Evolutionary conservation across 2,888 invertebrate species (phyloP), one percentile per base, ranked within the genome.

Genomic region (Steromphala cineraria): DNA sequence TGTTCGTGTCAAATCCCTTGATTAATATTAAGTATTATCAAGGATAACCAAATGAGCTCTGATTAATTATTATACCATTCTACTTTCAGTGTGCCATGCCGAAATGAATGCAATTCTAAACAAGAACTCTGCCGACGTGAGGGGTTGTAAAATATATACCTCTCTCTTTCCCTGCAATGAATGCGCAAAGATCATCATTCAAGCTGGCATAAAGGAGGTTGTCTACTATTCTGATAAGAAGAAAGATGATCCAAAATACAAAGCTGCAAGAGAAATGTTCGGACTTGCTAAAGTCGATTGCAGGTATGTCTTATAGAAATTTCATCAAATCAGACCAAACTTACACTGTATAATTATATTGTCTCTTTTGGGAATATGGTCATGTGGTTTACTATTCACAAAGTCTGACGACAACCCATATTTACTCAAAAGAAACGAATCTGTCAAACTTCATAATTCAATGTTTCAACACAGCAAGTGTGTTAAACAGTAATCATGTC

Each of bases 91-190:
- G 0, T 98, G 98, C 86, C 99, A 99, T 94, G 99, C 99, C 2
- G 99, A 99, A 94, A 95, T 98, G 94, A 99, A 99, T 94, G 99
- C 99, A 0, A 96, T 99, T 86, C 90, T 98, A 19, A 99, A 98
- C 92, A 97, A 96, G 92, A 97, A 97, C 92, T 94, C 95, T 0
- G 94, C 95, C 0, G 95, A 96, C 93, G 94, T 98, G 0, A 95
- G 95, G 85, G 95, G 95, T 83, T 97, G 97, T 90, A 95, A 95
- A 0, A 95, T 99, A 0, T 99, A 97, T 91, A 97, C 98, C 0
- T 96, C 96, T 0, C 94, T 98, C n/a, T 99, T 98, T 93, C 99
- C 99, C 0, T 99, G 99, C 92, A 98, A 98, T 91, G 98, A 99
- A 93, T 99, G 99, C 94, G 97, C 98, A 0, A 99, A 99, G 94